A percentile compares a stretch with the other conserved stretches of the same genome.
These are phyloP conservation scores for Amblyteles armatorius DNA, from an alignment of 2,888 invertebrate species.

Conservation along the genomic window DNA sequence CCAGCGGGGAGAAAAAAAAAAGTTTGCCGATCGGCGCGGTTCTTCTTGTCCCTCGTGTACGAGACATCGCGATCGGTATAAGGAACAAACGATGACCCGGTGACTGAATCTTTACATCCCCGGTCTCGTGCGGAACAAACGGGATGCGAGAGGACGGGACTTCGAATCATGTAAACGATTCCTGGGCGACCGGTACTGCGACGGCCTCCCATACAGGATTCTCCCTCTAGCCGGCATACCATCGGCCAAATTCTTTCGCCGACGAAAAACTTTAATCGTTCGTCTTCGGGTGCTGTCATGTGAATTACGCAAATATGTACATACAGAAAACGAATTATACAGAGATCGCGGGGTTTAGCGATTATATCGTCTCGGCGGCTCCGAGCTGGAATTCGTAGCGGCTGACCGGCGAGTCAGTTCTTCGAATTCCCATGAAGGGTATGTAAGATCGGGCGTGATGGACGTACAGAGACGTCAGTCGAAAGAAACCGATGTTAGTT, in stretches of 20 bases:
- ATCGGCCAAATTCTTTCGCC: conserved; percentile 25
- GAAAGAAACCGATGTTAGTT: conserved; percentile 7
- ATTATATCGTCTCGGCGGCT: conserved; percentile 31
- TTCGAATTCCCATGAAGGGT: conserved; percentile 22
- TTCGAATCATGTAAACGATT: conserved; percentile 52
- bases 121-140: not conserved
- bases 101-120: conserved; percentile 46
- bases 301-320: conserved; percentile 35
- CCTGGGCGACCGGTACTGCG: conserved; percentile 16
- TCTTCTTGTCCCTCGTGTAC: not conserved
- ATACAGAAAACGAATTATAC: conserved; percentile 11
- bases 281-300: not conserved
- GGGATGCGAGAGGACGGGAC: not conserved
- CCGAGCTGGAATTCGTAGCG: conserved; percentile 13
- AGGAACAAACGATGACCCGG: conserved; percentile 34
- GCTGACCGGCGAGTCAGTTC: not conserved
- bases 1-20: conserved; percentile 19
- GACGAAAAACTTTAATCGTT: conserved; percentile 40
- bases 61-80: conserved; percentile 6
- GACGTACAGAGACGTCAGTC: conserved; percentile 15
- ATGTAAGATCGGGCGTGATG: not conserved
- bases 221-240: not conserved
- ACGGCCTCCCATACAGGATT: not conserved
- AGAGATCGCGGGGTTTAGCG: not conserved
- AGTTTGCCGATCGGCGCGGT: conserved; percentile 28